Percentiles rank a stretch among this genome's conserved stretches.
These are phyloP conservation scores for Rhopilema esculentum DNA, from an alignment of 30 jellyfish, hydroid and myxozoan genomes.

Conservation along the genomic window DNA sequence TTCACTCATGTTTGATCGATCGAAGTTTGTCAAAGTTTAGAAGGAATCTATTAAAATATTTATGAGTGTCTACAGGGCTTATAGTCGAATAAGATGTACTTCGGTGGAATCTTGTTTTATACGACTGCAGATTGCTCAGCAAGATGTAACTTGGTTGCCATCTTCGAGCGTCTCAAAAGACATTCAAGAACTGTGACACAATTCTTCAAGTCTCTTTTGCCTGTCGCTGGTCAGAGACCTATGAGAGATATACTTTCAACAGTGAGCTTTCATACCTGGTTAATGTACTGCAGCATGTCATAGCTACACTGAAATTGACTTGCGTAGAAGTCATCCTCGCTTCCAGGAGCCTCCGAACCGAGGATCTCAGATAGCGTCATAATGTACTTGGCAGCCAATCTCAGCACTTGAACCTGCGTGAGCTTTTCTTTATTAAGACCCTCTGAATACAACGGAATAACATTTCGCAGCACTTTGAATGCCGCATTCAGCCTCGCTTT, in stretches of 20 bases:
- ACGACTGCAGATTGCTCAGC: too few species aligned
- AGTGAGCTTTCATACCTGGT: constrained; percentile 13
- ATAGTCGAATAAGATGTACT: too few species aligned
- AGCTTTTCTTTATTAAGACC: constrained; percentile 77
- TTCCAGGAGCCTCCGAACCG: constrained; percentile 59
- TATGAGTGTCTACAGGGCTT: too few species aligned
- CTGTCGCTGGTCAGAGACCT: not conserved
- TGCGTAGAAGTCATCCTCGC: constrained; percentile 58
- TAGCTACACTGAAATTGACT: constrained; percentile 43
- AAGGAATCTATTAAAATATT: too few species aligned
- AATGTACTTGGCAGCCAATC: constrained; percentile 84
- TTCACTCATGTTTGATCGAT: too few species aligned
- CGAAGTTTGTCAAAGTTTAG: too few species aligned
- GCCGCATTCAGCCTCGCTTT: constrained; percentile 94
- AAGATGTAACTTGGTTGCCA: too few species aligned
- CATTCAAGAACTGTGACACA: not conserved
- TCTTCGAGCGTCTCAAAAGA: too few species aligned
- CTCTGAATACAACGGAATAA: constrained; percentile 73
- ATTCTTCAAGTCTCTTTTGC: not conserved
- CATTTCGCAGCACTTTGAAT: constrained; percentile 76
- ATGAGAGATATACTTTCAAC: not conserved
- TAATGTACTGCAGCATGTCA: constrained; percentile 44
- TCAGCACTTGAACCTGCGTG: constrained; percentile 84
- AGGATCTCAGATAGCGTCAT: constrained; percentile 71
- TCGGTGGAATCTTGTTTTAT: too few species aligned